phyloP scores from a whole-genome alignment of 53 echinoderm and acorn worm genomes.

The Henricia sp. region DNA sequence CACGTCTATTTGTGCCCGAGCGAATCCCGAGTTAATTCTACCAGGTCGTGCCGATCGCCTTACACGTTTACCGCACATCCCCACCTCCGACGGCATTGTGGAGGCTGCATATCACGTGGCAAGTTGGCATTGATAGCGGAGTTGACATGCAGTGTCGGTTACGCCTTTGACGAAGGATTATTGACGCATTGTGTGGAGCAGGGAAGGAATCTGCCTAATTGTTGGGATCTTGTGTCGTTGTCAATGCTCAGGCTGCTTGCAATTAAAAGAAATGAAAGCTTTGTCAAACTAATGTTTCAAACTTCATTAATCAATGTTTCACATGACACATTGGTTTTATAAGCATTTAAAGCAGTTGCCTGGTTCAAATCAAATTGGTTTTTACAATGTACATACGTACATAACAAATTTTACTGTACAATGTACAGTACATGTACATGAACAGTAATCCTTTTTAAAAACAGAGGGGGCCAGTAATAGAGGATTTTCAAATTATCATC shows the following conservation, averaged over 20 bases:
- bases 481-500: too few relatives aligned
- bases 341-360: too few relatives aligned
- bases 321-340: too few relatives aligned
- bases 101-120: conserved; percentile 27
- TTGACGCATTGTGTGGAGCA: neutral
- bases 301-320: too few relatives aligned
- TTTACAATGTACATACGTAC: too few relatives aligned
- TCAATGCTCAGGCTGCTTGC: neutral
- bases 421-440: too few relatives aligned
- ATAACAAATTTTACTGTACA: too few relatives aligned
- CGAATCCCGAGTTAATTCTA: neutral
- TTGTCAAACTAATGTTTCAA: too few relatives aligned
- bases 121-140: conserved; percentile 19
- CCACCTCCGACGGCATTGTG: neutral
- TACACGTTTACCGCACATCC: neutral
- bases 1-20: too few relatives aligned
- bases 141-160: conserved; percentile 29
- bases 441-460: too few relatives aligned
- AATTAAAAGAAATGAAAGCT: neutral
- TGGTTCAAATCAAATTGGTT: too few relatives aligned
- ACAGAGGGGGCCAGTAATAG: too few relatives aligned
- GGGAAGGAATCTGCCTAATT: neutral
- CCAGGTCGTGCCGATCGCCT: conserved; percentile 11
- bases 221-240: conserved; percentile 16
- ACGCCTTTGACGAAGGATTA: neutral